Conservation (phyloP, 2,113 vertebrate genomes). For the Tretioscincus oriximinensis region DNA sequence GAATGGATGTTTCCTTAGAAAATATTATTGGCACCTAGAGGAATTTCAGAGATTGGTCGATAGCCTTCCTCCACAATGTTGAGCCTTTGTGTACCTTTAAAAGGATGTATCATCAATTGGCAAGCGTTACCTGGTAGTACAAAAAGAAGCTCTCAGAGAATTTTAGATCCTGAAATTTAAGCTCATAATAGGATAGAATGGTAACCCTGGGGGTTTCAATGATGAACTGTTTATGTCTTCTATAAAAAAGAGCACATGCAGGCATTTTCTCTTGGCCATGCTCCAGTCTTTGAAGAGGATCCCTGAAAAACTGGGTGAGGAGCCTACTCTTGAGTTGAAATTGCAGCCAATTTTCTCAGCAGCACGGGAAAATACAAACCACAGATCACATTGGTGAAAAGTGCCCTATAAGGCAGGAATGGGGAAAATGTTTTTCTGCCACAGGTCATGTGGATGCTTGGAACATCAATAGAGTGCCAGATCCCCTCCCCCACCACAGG, state of each 20-base stretch:
- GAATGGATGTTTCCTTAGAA: no score
- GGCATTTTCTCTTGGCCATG: not conserved
- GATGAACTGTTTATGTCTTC: conserved; percentile 6
- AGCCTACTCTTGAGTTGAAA: conserved; percentile 52
- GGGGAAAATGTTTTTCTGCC: no score
- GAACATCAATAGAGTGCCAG: no score
- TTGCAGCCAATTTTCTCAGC: conserved; percentile 45
- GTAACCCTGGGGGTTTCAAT: not conserved
- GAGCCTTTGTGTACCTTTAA: not conserved
- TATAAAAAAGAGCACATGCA: not conserved
- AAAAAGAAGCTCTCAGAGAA: not conserved
- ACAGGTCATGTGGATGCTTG: no score
- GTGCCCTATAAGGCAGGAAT: conserved; percentile 53
- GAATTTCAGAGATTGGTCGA: no score
- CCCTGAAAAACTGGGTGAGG: conserved; percentile 35
- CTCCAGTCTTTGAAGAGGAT: not conserved
- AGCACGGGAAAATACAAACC: not conserved
- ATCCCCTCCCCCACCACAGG: no score
- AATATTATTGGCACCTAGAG: no score
- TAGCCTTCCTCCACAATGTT: not conserved
- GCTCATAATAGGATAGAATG: not conserved
- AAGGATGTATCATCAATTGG: conserved; percentile 9
- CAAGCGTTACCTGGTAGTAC: not conserved
- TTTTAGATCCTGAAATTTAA: conserved; percentile 17
- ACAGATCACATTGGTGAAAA: conserved; percentile 55